These are phyloP conservation scores for Peribatodes rhomboidaria DNA, from an alignment of 2,888 invertebrate species.

Conservation along the genomic window DNA sequence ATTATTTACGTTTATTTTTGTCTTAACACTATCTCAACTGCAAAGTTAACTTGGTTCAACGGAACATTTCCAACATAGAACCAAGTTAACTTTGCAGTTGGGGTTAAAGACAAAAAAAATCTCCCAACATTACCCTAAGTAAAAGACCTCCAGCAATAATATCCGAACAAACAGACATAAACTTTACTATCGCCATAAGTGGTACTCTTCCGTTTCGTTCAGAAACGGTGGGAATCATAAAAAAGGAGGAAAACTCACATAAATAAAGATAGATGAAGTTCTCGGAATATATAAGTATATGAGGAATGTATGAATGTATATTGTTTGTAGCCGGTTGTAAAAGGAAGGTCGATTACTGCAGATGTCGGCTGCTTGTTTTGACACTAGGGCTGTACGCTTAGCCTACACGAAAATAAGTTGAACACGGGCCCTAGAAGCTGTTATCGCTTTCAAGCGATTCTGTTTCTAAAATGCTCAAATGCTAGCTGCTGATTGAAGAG, in stretches of 20 bases:
- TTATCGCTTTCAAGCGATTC: too few relatives aligned
- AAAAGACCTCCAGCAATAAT: slow-evolving; percentile 29
- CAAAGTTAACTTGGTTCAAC: neutral
- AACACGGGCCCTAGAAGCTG: too few relatives aligned
- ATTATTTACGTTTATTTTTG: too few relatives aligned
- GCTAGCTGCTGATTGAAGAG: too few relatives aligned
- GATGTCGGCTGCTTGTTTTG: slow-evolving; percentile 10
- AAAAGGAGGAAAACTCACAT: slow-evolving; percentile 55
- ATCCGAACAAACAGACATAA: slow-evolving; percentile 43
- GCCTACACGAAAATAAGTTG: neutral
- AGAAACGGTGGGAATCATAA: slow-evolving; percentile 45
- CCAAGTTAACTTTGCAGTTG: too few relatives aligned
- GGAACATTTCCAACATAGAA: too few relatives aligned
- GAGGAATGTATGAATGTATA: slow-evolving; percentile 19
- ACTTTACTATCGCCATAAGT: slow-evolving; percentile 49
- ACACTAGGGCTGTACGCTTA: neutral
- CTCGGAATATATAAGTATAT: slow-evolving; percentile 30
- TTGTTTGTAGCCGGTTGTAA: slow-evolving; percentile 21
- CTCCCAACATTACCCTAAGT: slow-evolving; percentile 11
- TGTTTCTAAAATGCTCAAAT: too few relatives aligned
- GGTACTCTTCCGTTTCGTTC: slow-evolving; percentile 47
- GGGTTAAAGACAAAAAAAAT: too few relatives aligned
- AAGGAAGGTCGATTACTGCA: slow-evolving; percentile 35
- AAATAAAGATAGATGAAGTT: slow-evolving; percentile 56
- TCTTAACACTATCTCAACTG: neutral